Percentiles rank a stretch among this genome's conserved stretches.
Evolutionary conservation across 2,888 invertebrate genomes (phyloP).

Genomic region (Oconnorella tubifera): DNA sequence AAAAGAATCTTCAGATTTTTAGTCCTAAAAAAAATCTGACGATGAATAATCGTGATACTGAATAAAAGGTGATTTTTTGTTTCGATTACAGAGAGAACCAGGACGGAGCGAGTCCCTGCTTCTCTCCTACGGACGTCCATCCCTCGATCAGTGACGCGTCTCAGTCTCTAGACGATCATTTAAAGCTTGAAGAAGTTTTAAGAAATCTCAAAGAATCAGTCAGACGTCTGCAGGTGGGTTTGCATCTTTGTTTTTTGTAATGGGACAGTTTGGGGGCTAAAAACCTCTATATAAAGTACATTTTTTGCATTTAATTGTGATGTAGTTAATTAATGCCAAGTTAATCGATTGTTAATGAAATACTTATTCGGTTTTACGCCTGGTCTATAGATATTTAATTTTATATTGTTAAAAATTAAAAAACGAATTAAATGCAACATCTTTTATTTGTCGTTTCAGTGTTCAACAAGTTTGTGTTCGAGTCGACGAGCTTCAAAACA

Average conservation of each 20-base stretch:
- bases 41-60: no score
- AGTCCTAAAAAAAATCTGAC: no score
- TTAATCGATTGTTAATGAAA: background rate
- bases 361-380: background rate
- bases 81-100: background rate
- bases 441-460: background rate
- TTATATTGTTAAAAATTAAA: background rate
- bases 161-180: constrained; percentile 2
- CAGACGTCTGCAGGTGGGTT: constrained; percentile 1
- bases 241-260: background rate
- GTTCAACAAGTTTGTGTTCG: background rate
- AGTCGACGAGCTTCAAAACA: background rate
- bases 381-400: background rate
- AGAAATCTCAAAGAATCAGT: background rate
- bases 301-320: background rate
- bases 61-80: background rate
- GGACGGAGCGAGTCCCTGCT: background rate
- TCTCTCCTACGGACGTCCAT: background rate
- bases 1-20: no score
- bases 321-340: background rate
- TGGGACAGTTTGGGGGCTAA: no score
- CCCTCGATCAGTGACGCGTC: background rate
- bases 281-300: no score
- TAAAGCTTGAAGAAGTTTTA: constrained; percentile 1
- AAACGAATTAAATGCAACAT: background rate